Evolutionary conservation across 2,113 vertebrate species (phyloP).

Genomic region (Galbula dea): DNA sequence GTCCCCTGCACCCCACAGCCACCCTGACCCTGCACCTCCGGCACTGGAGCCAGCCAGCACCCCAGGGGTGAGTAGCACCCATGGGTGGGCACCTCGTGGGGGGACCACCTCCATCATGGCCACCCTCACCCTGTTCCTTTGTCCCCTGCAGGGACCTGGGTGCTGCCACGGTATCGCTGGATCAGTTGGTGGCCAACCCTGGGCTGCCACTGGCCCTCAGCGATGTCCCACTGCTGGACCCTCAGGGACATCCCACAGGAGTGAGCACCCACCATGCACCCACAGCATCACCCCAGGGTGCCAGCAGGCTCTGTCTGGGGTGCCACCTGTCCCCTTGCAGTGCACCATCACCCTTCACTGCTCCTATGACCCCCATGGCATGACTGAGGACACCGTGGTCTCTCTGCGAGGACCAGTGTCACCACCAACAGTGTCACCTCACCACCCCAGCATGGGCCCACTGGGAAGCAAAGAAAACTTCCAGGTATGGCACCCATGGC

Average conservation of each 20-base stretch:
- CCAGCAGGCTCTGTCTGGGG: not conserved
- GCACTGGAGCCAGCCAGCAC: not conserved
- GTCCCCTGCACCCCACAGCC: not conserved
- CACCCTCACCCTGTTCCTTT: not conserved
- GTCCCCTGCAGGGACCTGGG: not conserved
- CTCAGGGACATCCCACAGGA: not conserved
- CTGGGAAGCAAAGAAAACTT: not conserved
- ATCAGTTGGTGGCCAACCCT: not conserved
- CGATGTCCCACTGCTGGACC: not conserved
- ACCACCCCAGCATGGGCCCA: fast-evolving
- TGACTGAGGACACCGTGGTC: fast-evolving
- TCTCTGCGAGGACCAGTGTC: fast-evolving
- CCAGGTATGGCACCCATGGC: not conserved
- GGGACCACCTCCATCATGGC: fast-evolving
- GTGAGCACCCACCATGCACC: not conserved
- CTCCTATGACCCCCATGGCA: not conserved
- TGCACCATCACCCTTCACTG: not conserved
- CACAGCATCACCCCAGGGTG: not conserved
- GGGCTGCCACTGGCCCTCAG: not conserved
- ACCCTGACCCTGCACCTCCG: not conserved
- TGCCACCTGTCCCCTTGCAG: not conserved
- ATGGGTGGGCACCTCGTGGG: not conserved
- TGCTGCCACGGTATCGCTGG: not conserved
- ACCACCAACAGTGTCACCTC: not conserved
- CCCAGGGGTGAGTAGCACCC: not conserved